phyloP scores from a whole-genome alignment of 64 coral and sea anemone genomes.

The Trachythela sp. region DNA sequence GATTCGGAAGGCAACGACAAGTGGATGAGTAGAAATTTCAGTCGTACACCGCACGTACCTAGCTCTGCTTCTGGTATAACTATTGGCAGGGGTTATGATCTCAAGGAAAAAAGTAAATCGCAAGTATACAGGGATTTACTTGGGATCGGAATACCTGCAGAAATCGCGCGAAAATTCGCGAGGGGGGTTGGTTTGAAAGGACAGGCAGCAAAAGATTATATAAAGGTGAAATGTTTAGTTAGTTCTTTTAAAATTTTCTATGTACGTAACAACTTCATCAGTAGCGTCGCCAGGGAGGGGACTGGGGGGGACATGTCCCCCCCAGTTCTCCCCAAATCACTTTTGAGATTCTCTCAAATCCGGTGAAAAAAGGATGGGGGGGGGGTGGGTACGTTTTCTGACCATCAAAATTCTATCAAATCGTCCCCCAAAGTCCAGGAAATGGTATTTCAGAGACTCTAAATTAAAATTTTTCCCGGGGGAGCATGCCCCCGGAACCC shows the following conservation, averaged over 20 bases:
- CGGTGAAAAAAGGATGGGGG: too few relatives aligned
- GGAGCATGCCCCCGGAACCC: too few relatives aligned
- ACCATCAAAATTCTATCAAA: too few relatives aligned
- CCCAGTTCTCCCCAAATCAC: too few relatives aligned
- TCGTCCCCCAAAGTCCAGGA: too few relatives aligned
- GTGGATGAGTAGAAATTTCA: neutral
- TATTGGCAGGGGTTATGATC: neutral
- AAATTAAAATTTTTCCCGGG: too few relatives aligned
- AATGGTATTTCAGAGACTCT: too few relatives aligned
- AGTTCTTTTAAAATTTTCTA: neutral
- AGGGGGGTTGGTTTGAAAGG: neutral
- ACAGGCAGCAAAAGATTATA: neutral
- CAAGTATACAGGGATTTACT: neutral
- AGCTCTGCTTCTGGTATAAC: neutral
- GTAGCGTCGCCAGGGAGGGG: too few relatives aligned
- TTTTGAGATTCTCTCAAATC: too few relatives aligned
- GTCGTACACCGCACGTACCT: neutral
- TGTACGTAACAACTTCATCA: neutral
- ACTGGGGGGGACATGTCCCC: too few relatives aligned
- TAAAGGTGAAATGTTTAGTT: neutral
- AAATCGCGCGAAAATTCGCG: neutral
- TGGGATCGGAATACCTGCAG: neutral
- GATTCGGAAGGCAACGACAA: neutral
- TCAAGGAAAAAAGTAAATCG: neutral
- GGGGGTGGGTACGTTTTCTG: too few relatives aligned